Percentiles rank a stretch among this genome's conserved stretches.
Evolutionary conservation across 1,140 invertebrate species (phyloP).

Genomic region (Tigriopus japonicus): DNA sequence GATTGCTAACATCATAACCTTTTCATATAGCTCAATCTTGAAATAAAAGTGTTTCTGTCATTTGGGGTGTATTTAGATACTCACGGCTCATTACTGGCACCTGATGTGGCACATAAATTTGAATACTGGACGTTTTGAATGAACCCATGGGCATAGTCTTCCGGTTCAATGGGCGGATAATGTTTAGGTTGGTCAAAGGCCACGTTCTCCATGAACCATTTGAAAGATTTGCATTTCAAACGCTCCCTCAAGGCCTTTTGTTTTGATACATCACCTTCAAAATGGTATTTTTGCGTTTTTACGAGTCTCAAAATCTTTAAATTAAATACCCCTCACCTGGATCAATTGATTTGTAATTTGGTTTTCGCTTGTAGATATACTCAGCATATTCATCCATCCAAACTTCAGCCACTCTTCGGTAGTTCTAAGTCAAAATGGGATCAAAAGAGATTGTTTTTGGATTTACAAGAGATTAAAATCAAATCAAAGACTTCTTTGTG

Average conservation of each 20-base stretch:
- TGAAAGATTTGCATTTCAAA: slow-evolving; percentile 73
- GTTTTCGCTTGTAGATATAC: slow-evolving; percentile 54
- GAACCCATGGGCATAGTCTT: slow-evolving; percentile 62
- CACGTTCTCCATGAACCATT: slow-evolving; percentile 86
- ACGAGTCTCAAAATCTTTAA: no score
- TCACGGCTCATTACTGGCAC: neutral
- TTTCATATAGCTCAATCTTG: no score
- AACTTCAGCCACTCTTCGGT: slow-evolving; percentile 40
- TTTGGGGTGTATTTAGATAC: neutral
- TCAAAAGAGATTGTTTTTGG: no score
- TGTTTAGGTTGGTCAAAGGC: slow-evolving; percentile 75
- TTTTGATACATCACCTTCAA: slow-evolving; percentile 45
- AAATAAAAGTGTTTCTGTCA: neutral
- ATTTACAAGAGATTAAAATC: neutral
- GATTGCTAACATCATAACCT: no score
- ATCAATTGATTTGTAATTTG: slow-evolving; percentile 51
- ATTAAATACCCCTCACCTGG: slow-evolving; percentile 31
- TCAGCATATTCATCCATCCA: slow-evolving; percentile 73
- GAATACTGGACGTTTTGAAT: slow-evolving; percentile 26
- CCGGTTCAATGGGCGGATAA: slow-evolving; percentile 80
- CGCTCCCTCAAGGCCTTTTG: slow-evolving; percentile 52
- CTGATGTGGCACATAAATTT: slow-evolving; percentile 1
- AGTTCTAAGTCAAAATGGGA: slow-evolving; percentile 31
- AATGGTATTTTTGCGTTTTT: no score
- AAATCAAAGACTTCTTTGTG: neutral